These are phyloP conservation scores for Hipposideros armiger DNA, from an alignment of 2,113 vertebrate species.

Conservation along the genomic window DNA sequence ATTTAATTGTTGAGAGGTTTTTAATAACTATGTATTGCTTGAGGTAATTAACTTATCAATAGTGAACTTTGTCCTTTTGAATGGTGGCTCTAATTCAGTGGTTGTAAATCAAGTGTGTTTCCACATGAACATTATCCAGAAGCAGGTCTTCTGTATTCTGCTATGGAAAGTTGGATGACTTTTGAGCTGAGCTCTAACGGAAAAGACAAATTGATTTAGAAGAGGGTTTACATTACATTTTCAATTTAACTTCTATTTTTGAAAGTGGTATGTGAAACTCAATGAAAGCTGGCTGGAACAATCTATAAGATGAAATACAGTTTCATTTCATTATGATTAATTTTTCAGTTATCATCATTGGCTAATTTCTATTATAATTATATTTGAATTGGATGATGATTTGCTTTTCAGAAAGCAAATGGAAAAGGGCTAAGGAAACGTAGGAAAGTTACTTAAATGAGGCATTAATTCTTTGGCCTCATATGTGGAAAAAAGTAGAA, in stretches of 20 bases:
- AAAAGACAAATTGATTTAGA: constrained; percentile 82
- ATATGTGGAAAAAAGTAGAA: constrained; percentile 79
- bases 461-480: constrained; percentile 77
- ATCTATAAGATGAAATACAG: constrained; percentile 71
- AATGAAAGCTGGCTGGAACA: constrained; percentile 73
- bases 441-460: constrained; percentile 82
- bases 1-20: constrained; percentile 18
- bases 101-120: constrained; percentile 76
- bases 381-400: constrained; percentile 78
- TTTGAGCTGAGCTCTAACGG: constrained; percentile 68
- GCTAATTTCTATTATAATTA: constrained; percentile 79
- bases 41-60: constrained; percentile 31
- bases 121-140: constrained; percentile 61
- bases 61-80: constrained; percentile 73
- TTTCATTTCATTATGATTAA: constrained; percentile 75
- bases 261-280: constrained; percentile 74
- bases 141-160: constrained; percentile 69
- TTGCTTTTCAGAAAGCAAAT: constrained; percentile 78
- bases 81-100: not conserved
- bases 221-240: constrained; percentile 77
- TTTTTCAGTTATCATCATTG: constrained; percentile 75
- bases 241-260: constrained; percentile 81
- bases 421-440: constrained; percentile 77
- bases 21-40: constrained; percentile 1
- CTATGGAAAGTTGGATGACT: constrained; percentile 80